phyloP scores from a whole-genome alignment of 1,140 invertebrate genomes.

The Thaumetopoea pityocampa region DNA sequence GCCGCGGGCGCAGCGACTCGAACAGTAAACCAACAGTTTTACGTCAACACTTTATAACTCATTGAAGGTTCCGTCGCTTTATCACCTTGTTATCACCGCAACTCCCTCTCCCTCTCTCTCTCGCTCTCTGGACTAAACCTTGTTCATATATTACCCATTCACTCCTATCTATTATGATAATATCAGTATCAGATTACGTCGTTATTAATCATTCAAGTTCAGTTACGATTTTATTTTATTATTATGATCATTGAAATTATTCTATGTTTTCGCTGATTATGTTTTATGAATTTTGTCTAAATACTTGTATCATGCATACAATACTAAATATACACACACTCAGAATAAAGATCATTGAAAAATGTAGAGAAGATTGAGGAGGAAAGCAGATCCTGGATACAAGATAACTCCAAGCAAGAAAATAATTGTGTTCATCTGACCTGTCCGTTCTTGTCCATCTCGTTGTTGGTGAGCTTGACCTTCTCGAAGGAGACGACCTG shows the following conservation, averaged over 20 bases:
- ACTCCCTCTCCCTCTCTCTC: conserved; percentile 16
- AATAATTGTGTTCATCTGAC: too few relatives aligned
- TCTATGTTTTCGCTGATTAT: too few relatives aligned
- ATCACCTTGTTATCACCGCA: conserved; percentile 31
- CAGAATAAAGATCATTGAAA: too few relatives aligned
- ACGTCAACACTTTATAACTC: conserved; percentile 39
- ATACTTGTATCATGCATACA: too few relatives aligned
- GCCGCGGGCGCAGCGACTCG: conserved; percentile 22
- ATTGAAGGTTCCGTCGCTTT: conserved; percentile 29
- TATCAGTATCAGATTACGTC: neutral
- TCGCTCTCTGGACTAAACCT: conserved; percentile 4
- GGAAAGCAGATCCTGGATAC: too few relatives aligned
- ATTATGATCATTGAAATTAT: too few relatives aligned
- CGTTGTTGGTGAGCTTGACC: conserved; percentile 99
- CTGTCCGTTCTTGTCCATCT: conserved; percentile 98
- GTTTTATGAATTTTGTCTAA: too few relatives aligned
- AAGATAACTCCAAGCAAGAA: too few relatives aligned
- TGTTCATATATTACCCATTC: conserved; percentile 2
- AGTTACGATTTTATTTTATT: too few relatives aligned
- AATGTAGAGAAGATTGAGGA: too few relatives aligned
- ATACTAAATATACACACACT: too few relatives aligned
- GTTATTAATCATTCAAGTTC: too few relatives aligned
- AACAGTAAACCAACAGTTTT: conserved; percentile 32
- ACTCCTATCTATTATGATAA: neutral
- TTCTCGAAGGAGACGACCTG: conserved; percentile 99